Evolutionary conservation across 1,140 invertebrate genomes (phyloP).

Genomic region (Pachyrhynchus sulphureomaculatus): DNA sequence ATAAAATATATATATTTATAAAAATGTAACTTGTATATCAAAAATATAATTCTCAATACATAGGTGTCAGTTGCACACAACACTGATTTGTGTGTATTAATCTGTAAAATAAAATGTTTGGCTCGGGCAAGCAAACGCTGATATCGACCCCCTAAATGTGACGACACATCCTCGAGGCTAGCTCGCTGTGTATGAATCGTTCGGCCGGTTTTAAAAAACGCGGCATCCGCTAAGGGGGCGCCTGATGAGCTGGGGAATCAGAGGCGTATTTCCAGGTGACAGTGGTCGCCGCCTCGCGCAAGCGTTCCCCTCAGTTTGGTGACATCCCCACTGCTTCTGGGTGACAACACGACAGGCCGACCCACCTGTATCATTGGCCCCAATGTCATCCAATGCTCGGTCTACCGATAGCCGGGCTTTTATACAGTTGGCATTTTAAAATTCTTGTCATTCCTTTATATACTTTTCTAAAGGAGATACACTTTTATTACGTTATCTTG

Average conservation of each 20-base stretch:
- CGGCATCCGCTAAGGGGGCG: slow-evolving; percentile 43
- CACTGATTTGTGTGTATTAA: too few relatives aligned
- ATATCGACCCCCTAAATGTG: slow-evolving; percentile 2
- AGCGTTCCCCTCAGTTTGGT: slow-evolving; percentile 42
- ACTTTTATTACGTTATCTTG: not conserved
- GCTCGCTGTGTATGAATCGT: slow-evolving; percentile 26
- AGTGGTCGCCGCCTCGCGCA: slow-evolving; percentile 48
- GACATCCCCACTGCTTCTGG: slow-evolving; percentile 49
- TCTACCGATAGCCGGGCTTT: slow-evolving; percentile 9
- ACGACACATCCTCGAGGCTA: slow-evolving; percentile 2
- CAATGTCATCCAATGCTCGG: slow-evolving; percentile 47
- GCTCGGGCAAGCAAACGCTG: not conserved
- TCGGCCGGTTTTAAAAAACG: not conserved
- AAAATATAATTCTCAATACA: too few relatives aligned
- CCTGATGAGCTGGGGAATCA: slow-evolving; percentile 43
- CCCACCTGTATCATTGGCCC: slow-evolving; percentile 51
- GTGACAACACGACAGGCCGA: slow-evolving; percentile 50
- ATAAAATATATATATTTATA: too few relatives aligned
- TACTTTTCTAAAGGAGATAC: slow-evolving; percentile 2
- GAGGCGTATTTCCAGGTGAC: slow-evolving; percentile 52
- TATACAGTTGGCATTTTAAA: slow-evolving; percentile 15
- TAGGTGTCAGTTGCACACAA: too few relatives aligned
- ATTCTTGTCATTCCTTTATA: slow-evolving; percentile 19
- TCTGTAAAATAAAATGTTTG: too few relatives aligned
- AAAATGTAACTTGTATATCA: too few relatives aligned